Evolutionary conservation across 2,888 invertebrate species (phyloP).

Genomic region (Buathra laborator): DNA sequence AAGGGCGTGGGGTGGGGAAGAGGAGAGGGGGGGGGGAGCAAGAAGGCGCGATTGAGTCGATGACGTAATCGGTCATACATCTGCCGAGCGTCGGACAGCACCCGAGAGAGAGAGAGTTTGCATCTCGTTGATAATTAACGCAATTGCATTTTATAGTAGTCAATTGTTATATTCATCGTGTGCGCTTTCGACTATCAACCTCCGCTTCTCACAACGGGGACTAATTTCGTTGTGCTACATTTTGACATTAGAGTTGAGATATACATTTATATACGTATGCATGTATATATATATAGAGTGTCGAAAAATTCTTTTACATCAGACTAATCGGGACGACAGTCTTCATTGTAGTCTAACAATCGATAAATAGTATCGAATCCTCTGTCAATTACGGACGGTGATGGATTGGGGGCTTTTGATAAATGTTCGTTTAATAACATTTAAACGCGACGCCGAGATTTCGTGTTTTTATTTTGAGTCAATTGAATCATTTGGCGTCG

Average conservation of each 20-base stretch:
- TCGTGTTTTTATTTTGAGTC: too few relatives aligned
- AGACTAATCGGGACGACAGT: not conserved
- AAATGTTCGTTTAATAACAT: too few relatives aligned
- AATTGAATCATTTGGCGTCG: too few relatives aligned
- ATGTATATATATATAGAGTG: not conserved
- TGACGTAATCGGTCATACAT: constrained; percentile 60
- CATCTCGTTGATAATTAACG: constrained; percentile 62
- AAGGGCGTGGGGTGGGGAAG: not conserved
- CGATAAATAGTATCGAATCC: not conserved
- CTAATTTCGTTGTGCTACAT: constrained; percentile 26
- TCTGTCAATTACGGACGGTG: not conserved
- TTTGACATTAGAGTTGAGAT: not conserved
- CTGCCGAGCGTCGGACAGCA: constrained; percentile 44
- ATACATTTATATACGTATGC: not conserved
- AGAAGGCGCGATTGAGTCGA: constrained; percentile 47
- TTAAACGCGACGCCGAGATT: too few relatives aligned
- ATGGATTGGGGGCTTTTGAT: too few relatives aligned
- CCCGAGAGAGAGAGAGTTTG: constrained; percentile 41
- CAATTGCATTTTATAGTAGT: constrained; percentile 56
- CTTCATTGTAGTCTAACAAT: not conserved
- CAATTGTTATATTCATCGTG: constrained; percentile 15
- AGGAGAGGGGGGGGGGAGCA: not conserved
- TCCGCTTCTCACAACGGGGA: not conserved
- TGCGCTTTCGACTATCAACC: constrained; percentile 36
- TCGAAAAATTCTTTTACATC: not conserved